These are phyloP conservation scores for Pachypeltis micranthus DNA, from an alignment of 1,140 invertebrate genomes.

Conservation along the genomic window DNA sequence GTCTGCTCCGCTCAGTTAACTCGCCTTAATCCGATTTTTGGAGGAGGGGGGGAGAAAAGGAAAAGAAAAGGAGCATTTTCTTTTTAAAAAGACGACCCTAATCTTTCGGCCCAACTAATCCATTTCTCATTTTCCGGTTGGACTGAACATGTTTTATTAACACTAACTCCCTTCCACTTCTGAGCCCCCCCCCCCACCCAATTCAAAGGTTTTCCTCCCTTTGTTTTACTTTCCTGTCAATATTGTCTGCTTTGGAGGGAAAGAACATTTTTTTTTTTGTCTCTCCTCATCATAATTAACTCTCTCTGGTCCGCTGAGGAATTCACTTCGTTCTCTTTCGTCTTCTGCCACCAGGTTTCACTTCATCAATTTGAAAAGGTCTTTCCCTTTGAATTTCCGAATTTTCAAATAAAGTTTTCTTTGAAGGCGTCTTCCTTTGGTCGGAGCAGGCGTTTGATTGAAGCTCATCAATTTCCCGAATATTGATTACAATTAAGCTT, in stretches of 20 bases:
- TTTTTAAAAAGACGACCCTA: not conserved
- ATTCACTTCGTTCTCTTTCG: no score
- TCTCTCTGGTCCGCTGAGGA: no score
- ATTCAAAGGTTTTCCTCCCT: not conserved
- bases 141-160: conserved; percentile 4
- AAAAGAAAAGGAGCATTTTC: not conserved
- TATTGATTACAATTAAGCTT: no score
- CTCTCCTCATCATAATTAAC: conserved; percentile 10
- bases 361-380: no score
- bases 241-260: not conserved
- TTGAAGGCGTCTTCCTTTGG: no score
- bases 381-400: no score
- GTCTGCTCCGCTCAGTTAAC: not conserved
- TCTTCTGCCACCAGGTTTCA: no score
- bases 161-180: not conserved
- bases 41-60: not conserved
- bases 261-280: not conserved
- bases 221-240: conserved; percentile 8
- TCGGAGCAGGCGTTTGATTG: no score
- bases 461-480: no score
- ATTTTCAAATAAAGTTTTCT: no score
- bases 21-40: not conserved
- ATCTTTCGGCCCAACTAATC: conserved; percentile 1
- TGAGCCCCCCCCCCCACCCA: not conserved
- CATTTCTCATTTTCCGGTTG: conserved; percentile 6